phyloP scores from a whole-genome alignment of 2,888 invertebrate species.

The Cylindroiulus punctatus region DNA sequence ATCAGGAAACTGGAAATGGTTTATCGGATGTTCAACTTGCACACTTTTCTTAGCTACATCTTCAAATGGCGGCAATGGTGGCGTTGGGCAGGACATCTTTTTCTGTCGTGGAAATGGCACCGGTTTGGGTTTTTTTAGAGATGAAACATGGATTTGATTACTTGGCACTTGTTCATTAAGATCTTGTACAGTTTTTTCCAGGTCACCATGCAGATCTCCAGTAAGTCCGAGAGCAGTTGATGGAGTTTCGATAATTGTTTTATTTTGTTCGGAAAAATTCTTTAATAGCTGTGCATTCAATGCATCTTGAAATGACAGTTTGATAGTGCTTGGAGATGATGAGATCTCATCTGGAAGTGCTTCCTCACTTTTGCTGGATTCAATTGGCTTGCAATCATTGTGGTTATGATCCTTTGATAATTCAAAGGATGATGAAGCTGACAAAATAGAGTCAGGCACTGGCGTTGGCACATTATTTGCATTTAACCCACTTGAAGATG shows the following conservation, averaged over 20 bases:
- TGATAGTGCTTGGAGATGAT: not conserved
- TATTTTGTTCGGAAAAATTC: not conserved
- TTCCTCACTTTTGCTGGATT: not conserved
- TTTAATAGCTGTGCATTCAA: not conserved
- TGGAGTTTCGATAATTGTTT: not conserved
- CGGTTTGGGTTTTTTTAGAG: not conserved
- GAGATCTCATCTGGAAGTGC: not conserved
- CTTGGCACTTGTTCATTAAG: not conserved
- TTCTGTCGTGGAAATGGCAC: slow-evolving; percentile 12
- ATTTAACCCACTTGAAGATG: not conserved
- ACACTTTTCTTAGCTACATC: not conserved
- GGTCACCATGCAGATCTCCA: not conserved
- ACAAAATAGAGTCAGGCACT: not conserved
- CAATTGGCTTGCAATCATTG: slow-evolving; percentile 10
- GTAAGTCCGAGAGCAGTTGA: not conserved
- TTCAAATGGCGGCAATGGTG: not conserved
- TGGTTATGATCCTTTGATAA: slow-evolving; percentile 23
- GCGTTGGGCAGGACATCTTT: not conserved
- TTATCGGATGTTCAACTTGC: not conserved
- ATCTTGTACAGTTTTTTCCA: not conserved
- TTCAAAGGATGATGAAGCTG: not conserved
- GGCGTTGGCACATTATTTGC: not conserved
- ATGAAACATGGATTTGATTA: not conserved
- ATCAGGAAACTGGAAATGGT: not conserved
- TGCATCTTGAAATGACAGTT: not conserved